These are phyloP conservation scores for Nesometra sesokonis DNA, from an alignment of 35 echinoderm and acorn worm species.

Conservation along the genomic window DNA sequence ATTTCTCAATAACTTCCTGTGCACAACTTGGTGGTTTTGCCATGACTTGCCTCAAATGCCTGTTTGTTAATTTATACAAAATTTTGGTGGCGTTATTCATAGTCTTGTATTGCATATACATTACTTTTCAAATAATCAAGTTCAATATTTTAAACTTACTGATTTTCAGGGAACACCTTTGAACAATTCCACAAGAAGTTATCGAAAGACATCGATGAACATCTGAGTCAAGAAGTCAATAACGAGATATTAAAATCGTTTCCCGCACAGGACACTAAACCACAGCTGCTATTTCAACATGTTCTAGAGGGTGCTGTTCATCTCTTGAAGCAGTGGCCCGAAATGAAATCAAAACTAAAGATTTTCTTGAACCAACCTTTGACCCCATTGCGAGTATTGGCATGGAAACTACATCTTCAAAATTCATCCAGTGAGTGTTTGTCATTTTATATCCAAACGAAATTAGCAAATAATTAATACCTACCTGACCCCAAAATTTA, in stretches of 20 bases:
- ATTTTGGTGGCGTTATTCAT: too few relatives aligned
- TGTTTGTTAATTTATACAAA: too few relatives aligned
- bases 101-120: too few relatives aligned
- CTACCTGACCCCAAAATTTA: too few relatives aligned
- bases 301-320: slow-evolving; percentile 30
- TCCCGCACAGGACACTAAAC: slow-evolving; percentile 33
- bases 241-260: slow-evolving; percentile 16
- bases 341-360: slow-evolving; percentile 70
- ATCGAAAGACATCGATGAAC: not conserved
- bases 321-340: slow-evolving; percentile 70
- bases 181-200: not conserved
- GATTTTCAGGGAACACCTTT: not conserved
- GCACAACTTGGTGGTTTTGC: too few relatives aligned
- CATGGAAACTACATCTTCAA: slow-evolving; percentile 54
- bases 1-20: too few relatives aligned
- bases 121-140: too few relatives aligned
- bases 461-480: too few relatives aligned
- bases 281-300: slow-evolving; percentile 42
- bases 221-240: slow-evolving; percentile 5
- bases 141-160: not conserved
- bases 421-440: slow-evolving; percentile 57
- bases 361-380: slow-evolving; percentile 59
- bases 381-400: slow-evolving; percentile 33
- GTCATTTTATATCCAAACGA: too few relatives aligned
- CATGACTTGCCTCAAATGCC: too few relatives aligned